Evolutionary conservation across 2,888 invertebrate species (phyloP), one percentile per base, ranked within the genome.

Genomic region (Macrosiphum euphorbiae): DNA sequence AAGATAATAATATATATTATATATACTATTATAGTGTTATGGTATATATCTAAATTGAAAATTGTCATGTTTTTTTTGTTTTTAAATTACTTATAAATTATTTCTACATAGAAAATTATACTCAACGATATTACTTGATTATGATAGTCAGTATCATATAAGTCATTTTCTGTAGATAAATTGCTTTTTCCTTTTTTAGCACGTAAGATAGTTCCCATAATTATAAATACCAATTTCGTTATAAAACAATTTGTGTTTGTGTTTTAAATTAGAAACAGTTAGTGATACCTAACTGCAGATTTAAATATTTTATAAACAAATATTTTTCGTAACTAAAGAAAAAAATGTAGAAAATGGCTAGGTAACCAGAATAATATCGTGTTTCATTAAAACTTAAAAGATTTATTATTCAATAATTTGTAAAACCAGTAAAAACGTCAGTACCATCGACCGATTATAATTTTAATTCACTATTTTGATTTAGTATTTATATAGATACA

Each of bases 181-280:
- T 86, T 47, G n/a, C 24, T 50, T 58, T 92, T 92, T 86, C 86
- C 91, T 47, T 92, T 61, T 86, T 92, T 86, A 61, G 35, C 91
- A 50, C 85, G n/a, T 47, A 92, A 58, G 8, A 61, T 47, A 0
- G 86, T 47, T 47, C 35, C 58, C 86, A 92, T 92, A 35, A 47
- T 87, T 86, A 13, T 52, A 88, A 55, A 44, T 61, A 58, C 7
- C 35, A 35, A 44, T 28, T 89, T 26, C 8, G 13, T 41, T 52
- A 35, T 41, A 86, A 35, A 55, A 11, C 7, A 41, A 50, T 90
- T 52, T 52, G 78, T 91, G 55, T 92, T 58, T 86, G 28, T 86
- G 11, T 5, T n/a, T 86, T 86, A n/a, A 47, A 47, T 28, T 86
- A 28, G 16, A 28, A 50, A 20, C 47, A 86, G 13, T 50, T 86